These are phyloP conservation scores for Sarcophaga carnaria DNA, from an alignment of 2,888 invertebrate species.

Conservation along the genomic window DNA sequence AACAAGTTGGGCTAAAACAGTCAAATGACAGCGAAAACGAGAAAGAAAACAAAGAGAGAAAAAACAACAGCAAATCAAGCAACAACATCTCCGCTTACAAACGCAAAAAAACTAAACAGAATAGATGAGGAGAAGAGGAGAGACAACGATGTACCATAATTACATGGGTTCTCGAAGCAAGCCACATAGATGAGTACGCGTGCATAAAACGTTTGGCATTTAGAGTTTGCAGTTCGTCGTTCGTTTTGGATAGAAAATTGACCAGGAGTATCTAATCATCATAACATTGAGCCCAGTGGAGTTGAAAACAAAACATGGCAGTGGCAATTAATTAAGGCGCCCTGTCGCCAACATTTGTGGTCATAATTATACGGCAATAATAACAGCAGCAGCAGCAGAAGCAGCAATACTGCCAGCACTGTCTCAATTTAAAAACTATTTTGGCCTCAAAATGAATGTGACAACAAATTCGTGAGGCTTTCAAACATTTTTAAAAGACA, in stretches of 20 bases:
- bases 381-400: constrained; percentile 1
- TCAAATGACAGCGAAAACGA: background rate
- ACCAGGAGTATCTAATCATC: constrained; percentile 63
- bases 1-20: background rate
- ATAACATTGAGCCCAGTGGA: constrained; percentile 68
- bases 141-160: constrained; percentile 40
- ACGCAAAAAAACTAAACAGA: background rate
- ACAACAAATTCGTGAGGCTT: constrained; percentile 45
- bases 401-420: background rate
- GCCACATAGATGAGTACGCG: too few relatives aligned
- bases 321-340: constrained; percentile 69
- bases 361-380: constrained; percentile 63
- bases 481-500: constrained; percentile 26
- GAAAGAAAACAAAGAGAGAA: background rate
- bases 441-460: constrained; percentile 18
- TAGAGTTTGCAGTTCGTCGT: background rate
- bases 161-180: constrained; percentile 16
- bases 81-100: background rate
- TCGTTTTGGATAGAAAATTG: constrained; percentile 59
- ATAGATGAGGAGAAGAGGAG: background rate
- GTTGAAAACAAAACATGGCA: constrained; percentile 66
- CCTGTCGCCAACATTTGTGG: constrained; percentile 67
- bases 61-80: background rate
- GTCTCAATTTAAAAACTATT: background rate
- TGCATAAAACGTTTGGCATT: too few relatives aligned